Evolutionary conservation across 1,140 invertebrate species (phyloP).

Genomic region (Panulirus ornatus): DNA sequence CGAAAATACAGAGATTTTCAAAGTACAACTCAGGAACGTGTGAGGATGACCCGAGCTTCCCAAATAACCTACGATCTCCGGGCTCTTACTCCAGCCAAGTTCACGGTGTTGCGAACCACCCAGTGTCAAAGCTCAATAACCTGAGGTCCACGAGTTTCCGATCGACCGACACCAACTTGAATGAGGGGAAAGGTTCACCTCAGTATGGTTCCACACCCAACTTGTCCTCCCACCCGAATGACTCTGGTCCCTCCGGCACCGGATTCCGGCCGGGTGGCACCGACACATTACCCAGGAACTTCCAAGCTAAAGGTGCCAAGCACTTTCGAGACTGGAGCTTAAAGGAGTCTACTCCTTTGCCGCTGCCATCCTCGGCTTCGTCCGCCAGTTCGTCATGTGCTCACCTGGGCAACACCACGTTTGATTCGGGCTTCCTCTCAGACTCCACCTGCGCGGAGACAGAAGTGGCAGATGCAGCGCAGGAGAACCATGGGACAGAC

Average conservation of each 20-base stretch:
- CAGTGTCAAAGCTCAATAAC: constrained; percentile 38
- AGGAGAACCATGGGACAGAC: neutral
- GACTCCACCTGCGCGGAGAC: constrained; percentile 37
- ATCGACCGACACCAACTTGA: neutral
- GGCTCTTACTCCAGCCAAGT: neutral
- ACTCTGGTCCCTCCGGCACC: neutral
- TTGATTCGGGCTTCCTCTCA: constrained; percentile 43
- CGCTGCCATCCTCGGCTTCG: neutral
- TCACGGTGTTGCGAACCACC: neutral
- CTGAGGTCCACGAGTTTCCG: constrained; percentile 24
- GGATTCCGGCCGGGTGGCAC: neutral
- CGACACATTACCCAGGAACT: constrained; percentile 27
- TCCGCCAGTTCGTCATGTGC: constrained; percentile 25
- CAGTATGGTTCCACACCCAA: constrained; percentile 55
- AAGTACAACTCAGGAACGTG: neutral
- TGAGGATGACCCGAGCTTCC: constrained; percentile 36
- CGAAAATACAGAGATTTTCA: constrained; percentile 22
- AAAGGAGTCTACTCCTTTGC: neutral
- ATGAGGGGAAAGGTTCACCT: constrained; percentile 1
- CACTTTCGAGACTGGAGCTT: neutral
- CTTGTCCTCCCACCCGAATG: constrained; percentile 16
- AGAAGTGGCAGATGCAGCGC: neutral
- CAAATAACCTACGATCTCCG: constrained; percentile 47
- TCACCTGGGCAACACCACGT: constrained; percentile 15
- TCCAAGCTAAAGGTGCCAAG: neutral